Evolutionary conservation across 2,797 vertebrate species (phyloP).

Genomic region (Liparis tanakae): DNA sequence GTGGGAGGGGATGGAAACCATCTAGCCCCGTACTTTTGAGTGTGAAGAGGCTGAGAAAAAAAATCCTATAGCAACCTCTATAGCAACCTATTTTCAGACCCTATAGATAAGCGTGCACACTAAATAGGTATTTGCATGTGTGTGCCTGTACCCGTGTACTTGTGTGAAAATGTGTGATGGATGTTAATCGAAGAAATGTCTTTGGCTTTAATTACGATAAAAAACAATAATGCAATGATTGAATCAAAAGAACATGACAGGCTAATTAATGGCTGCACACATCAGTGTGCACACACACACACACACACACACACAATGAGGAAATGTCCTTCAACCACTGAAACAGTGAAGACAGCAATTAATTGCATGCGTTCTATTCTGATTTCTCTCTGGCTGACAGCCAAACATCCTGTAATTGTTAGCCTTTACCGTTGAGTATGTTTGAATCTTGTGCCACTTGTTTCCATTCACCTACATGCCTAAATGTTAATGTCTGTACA

Average conservation of each 20-base stretch:
- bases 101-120: slow-evolving; percentile 13
- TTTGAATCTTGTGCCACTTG: neutral
- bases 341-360: slow-evolving; percentile 10
- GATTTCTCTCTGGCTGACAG: slow-evolving; percentile 15
- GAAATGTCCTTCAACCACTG: slow-evolving; percentile 16
- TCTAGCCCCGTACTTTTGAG: slow-evolving; percentile 40
- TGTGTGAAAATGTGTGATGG: slow-evolving; percentile 55
- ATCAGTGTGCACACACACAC: slow-evolving; percentile 12
- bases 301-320: slow-evolving; percentile 13
- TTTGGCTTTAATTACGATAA: slow-evolving; percentile 64
- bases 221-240: slow-evolving; percentile 57
- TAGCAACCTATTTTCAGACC: slow-evolving; percentile 42
- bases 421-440: neutral
- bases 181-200: slow-evolving; percentile 60
- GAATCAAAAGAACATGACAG: slow-evolving; percentile 62
- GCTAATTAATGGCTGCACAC: slow-evolving; percentile 40
- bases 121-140: slow-evolving; percentile 27
- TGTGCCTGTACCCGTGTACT: slow-evolving; percentile 18
- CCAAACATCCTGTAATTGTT: slow-evolving; percentile 4
- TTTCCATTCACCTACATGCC: slow-evolving; percentile 5
- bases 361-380: neutral
- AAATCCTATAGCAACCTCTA: slow-evolving; percentile 47
- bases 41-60: slow-evolving; percentile 46
- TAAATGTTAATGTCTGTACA: slow-evolving; percentile 11
- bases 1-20: slow-evolving; percentile 29